phyloP scores from a whole-genome alignment of 2,113 vertebrate genomes.

The Gobius niger region DNA sequence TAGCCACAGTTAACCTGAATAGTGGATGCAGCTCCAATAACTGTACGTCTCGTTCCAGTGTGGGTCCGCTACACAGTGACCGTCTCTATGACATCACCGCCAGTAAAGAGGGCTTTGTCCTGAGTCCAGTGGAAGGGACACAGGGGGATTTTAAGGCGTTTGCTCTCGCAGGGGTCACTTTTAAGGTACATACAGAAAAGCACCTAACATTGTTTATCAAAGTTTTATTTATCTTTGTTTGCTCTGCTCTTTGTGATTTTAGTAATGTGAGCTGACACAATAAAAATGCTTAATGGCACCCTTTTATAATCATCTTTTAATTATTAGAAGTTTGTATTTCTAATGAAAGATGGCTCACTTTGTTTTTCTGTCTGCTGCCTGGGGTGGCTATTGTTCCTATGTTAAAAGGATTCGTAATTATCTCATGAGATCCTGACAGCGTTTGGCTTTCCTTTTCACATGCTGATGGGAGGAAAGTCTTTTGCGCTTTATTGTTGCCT shows the following conservation, averaged over 20 bases:
- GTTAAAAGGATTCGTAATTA: constrained; percentile 35
- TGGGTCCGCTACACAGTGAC: constrained; percentile 94
- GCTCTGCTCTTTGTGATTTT: constrained; percentile 13
- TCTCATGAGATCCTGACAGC: constrained; percentile 25
- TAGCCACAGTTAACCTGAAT: no score
- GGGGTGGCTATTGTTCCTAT: constrained; percentile 17
- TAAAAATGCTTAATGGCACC: background rate
- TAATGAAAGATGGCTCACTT: constrained; percentile 3
- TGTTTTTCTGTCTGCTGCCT: constrained; percentile 13
- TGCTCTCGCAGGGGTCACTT: constrained; percentile 92
- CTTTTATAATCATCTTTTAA: constrained; percentile 24
- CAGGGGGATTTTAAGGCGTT: constrained; percentile 95
- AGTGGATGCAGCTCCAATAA: no score
- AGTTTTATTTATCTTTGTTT: constrained; percentile 4
- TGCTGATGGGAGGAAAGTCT: background rate
- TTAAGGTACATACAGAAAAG: constrained; percentile 82
- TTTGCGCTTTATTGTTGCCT: background rate
- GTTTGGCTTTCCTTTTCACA: constrained; percentile 29
- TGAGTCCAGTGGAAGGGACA: constrained; percentile 88
- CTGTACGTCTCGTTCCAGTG: constrained; percentile 67
- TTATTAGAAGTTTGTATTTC: constrained; percentile 15
- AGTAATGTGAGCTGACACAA: constrained; percentile 13
- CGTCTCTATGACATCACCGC: constrained; percentile 88
- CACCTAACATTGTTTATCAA: background rate
- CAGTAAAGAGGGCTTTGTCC: constrained; percentile 91